Evolutionary conservation across 2,888 invertebrate species (phyloP).

Genomic region (Metallyticus violacea): DNA sequence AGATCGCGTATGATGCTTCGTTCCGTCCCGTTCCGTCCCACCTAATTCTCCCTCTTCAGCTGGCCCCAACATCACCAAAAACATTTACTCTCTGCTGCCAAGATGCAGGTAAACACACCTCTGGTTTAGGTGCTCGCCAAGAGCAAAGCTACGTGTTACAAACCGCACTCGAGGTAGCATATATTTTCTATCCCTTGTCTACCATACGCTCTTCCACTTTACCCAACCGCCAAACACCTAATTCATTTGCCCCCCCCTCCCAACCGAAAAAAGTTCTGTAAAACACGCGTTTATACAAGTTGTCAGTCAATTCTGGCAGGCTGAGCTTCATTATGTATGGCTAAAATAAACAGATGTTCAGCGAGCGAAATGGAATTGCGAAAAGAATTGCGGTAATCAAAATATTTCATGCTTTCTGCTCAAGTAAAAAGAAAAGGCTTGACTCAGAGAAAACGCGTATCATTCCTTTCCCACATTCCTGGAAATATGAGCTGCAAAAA

Average conservation of each 20-base stretch:
- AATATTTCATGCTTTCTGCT: not conserved
- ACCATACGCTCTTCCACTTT: not conserved
- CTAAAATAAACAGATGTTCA: not conserved
- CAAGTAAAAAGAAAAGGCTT: not conserved
- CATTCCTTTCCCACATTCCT: not conserved
- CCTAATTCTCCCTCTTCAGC: not conserved
- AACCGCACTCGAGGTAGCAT: not conserved
- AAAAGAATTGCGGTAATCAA: not conserved
- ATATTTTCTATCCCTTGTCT: not conserved
- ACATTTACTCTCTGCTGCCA: slow-evolving; percentile 13
- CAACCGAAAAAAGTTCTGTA: not conserved
- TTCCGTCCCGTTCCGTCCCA: not conserved
- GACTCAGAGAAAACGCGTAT: not conserved
- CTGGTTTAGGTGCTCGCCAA: not conserved
- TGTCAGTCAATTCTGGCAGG: not conserved
- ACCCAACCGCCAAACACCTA: not conserved
- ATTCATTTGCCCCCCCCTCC: not conserved
- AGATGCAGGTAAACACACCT: slow-evolving; percentile 10
- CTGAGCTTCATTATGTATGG: not conserved
- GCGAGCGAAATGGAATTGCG: not conserved
- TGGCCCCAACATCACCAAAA: not conserved
- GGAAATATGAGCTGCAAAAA: not conserved
- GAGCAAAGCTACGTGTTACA: not conserved
- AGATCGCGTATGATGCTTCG: not conserved
- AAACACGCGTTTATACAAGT: not conserved